Evolutionary conservation across 1,140 invertebrate species (phyloP).

Genomic region (Drosophila auraria): DNA sequence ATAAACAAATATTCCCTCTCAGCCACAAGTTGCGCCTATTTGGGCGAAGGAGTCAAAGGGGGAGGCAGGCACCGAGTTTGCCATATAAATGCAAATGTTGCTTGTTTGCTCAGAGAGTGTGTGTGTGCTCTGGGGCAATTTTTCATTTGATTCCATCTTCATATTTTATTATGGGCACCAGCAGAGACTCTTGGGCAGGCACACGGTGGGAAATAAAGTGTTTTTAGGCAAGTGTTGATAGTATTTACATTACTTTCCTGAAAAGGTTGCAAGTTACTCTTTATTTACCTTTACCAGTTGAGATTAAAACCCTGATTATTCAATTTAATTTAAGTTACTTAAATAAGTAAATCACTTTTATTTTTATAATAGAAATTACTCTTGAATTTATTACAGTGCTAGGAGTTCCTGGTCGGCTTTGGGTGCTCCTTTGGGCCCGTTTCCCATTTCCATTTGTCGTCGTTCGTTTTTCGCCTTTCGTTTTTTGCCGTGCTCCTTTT

Average conservation of each 20-base stretch:
- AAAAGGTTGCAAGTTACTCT: neutral
- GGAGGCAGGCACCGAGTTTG: slow-evolving; percentile 33
- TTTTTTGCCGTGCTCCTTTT: slow-evolving; percentile 23
- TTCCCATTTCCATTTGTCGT: slow-evolving; percentile 77
- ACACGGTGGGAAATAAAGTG: neutral
- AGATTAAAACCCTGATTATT: neutral
- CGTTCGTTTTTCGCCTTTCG: slow-evolving; percentile 33
- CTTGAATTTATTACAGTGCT: slow-evolving; percentile 1
- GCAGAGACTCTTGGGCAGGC: slow-evolving; percentile 28
- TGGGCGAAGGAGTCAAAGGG: slow-evolving; percentile 20
- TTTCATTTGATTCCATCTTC: slow-evolving; percentile 85
- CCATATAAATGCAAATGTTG: slow-evolving; percentile 81
- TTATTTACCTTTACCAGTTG: fast-evolving
- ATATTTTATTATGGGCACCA: slow-evolving; percentile 78
- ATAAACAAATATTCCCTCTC: slow-evolving; percentile 79
- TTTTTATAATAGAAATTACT: too few species aligned
- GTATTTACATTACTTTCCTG: fast-evolving
- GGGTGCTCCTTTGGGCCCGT: slow-evolving; percentile 36
- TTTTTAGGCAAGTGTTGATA: neutral
- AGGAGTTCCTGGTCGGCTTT: slow-evolving; percentile 37
- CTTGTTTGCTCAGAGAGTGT: slow-evolving; percentile 67
- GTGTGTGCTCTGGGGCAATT: slow-evolving; percentile 77
- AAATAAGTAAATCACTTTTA: too few species aligned
- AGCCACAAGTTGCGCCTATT: slow-evolving; percentile 69
- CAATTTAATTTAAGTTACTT: too few species aligned